Base-by-base conservation (phyloP, 2,888 invertebrate genomes). In the Polia nebulosa region DNA sequence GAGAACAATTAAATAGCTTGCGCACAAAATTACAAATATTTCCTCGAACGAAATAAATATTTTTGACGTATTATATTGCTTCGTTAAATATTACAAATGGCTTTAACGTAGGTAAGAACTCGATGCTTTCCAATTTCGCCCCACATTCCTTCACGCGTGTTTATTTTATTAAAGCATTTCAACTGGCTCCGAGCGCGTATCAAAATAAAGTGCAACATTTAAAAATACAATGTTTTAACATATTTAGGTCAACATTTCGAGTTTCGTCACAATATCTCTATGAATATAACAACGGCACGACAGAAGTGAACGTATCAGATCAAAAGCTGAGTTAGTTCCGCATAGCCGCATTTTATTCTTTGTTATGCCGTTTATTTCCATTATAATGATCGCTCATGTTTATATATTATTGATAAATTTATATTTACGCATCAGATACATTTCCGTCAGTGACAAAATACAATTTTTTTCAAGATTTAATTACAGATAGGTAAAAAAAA, bases 81-180 rank as follows among this genome's bases (percentile, higher is more conserved):
- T 52, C 55, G 36, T 62, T 74, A 68, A 82, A 81, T 85, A 84
- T 76, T 77, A 81, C 69, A 76, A 81, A 80, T 72, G 68, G 63
- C 66, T 62, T 61, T 78, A 75, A 76, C 76, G 85, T 82, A 84
- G 80, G 80, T 11, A 72, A 66, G 20, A 84, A 78, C 78, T 81
- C 78, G 85, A 84, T 87, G 89, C 89, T 90, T 91, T 91, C 90
- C 88, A 91, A 92, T 90, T 89, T 88, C 86, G 87, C 84, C 82
- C 84, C 89, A 89, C 88, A 92, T 92, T 91, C 89, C 86, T 88
- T 87, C 90, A 91, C 91, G 91, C 87, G 82, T 89, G 88, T 90
- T 91, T 91, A 89, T 88, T 90, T 90, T 88, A 88, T 86, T 82
- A 80, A 88, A 88, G 80, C 78, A 86, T 87, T 81, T 83, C 83